Percentiles rank a stretch among this genome's conserved stretches.
Evolutionary conservation across 2,797 vertebrate species (phyloP).

Genomic region (Cirrhinus mrigala): DNA sequence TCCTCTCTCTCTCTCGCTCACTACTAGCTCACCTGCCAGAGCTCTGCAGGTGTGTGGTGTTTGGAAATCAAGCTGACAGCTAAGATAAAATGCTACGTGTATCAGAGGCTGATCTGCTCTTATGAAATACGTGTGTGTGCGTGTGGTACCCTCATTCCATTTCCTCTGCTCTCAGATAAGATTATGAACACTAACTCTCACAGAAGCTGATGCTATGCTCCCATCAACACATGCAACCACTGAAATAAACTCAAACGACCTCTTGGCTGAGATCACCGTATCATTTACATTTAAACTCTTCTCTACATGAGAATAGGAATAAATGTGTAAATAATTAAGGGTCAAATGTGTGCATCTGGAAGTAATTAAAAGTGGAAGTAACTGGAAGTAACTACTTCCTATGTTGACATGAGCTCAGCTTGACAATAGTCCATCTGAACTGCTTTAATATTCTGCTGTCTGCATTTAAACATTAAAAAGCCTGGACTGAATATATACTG

Average conservation of each 20-base stretch:
- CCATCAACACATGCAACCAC: neutral
- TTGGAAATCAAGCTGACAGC: constrained; percentile 69
- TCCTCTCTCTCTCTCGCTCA: constrained; percentile 20
- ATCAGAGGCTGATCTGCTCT: constrained; percentile 62
- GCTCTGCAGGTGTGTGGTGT: constrained; percentile 66
- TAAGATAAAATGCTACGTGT: constrained; percentile 71
- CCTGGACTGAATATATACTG: neutral
- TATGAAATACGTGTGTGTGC: constrained; percentile 65
- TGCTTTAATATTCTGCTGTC: neutral
- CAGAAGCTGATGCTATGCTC: constrained; percentile 1
- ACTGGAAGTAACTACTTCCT: constrained; percentile 1
- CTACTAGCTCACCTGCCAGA: constrained; percentile 68
- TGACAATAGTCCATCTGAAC: neutral
- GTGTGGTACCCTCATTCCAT: constrained; percentile 39
- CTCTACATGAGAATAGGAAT: neutral
- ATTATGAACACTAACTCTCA: constrained; percentile 19
- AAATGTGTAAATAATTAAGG: neutral
- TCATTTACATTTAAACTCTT: neutral
- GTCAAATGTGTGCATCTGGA: neutral
- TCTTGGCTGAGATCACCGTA: neutral
- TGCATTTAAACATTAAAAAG: neutral
- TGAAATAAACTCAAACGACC: neutral
- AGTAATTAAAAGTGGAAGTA: neutral
- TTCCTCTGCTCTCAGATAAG: constrained; percentile 19
- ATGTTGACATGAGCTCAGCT: neutral